Evolutionary conservation across 2,113 vertebrate species (phyloP).

Genomic region (Perccottus glenii): DNA sequence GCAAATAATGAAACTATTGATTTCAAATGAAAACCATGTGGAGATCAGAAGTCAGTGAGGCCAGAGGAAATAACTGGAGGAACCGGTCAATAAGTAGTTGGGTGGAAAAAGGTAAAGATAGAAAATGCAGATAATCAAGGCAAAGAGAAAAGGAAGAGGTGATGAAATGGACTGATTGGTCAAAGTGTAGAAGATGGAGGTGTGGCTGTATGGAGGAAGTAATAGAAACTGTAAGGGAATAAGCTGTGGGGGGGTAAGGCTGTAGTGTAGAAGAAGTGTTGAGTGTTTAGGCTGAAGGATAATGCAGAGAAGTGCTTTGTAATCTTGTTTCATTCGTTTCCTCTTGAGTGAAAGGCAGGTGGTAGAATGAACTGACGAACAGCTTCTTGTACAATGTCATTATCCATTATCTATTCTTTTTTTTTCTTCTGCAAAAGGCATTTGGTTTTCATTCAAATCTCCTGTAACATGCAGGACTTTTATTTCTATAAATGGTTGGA

Average conservation of each 20-base stretch:
- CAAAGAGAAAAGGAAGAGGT: background rate
- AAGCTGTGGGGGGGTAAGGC: constrained; percentile 1
- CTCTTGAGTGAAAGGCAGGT: background rate
- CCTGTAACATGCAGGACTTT: background rate
- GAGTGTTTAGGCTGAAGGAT: background rate
- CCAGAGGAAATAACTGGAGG: background rate
- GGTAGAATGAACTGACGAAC: background rate
- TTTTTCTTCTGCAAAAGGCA: background rate
- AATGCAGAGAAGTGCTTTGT: constrained; percentile 23
- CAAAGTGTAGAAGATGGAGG: constrained; percentile 1
- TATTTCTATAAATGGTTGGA: too few relatives aligned
- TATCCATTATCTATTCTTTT: background rate
- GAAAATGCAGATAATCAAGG: background rate
- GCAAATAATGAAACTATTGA: constrained; percentile 40
- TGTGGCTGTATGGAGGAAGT: background rate
- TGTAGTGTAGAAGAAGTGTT: background rate
- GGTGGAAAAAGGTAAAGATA: background rate
- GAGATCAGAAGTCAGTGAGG: constrained; percentile 3
- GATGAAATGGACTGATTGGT: constrained; percentile 6
- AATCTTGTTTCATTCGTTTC: background rate
- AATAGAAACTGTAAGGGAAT: background rate
- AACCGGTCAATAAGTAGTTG: constrained; percentile 13
- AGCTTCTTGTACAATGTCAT: background rate
- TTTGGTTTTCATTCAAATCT: background rate
- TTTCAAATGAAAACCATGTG: constrained; percentile 14